phyloP scores from a whole-genome alignment of 2,888 invertebrate species.

The Spodoptera littoralis region DNA sequence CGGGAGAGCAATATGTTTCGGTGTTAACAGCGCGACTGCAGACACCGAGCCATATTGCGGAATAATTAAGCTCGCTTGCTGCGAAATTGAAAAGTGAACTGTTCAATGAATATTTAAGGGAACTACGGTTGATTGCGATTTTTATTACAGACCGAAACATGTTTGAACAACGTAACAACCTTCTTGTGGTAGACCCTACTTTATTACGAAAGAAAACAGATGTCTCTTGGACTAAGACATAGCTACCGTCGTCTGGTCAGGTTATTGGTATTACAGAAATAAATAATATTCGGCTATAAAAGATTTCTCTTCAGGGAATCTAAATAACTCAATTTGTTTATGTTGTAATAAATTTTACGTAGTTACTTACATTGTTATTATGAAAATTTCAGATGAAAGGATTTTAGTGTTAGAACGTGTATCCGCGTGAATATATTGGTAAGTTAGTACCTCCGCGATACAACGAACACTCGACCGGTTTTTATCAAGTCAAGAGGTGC shows the following conservation, averaged over 20 bases:
- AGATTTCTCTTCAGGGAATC: slow-evolving; percentile 12
- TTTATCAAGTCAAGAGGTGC: slow-evolving; percentile 35
- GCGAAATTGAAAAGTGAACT: slow-evolving; percentile 35
- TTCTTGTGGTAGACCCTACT: slow-evolving; percentile 2
- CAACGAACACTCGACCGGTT: slow-evolving; percentile 25
- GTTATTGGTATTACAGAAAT: slow-evolving; percentile 24
- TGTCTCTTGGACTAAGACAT: slow-evolving; percentile 13
- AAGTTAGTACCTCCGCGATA: slow-evolving; percentile 12
- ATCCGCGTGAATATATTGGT: background rate
- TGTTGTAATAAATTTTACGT: background rate
- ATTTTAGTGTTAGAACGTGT: slow-evolving; percentile 6
- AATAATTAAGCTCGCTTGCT: slow-evolving; percentile 25
- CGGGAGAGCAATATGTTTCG: slow-evolving; percentile 1
- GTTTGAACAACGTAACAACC: slow-evolving; percentile 7
- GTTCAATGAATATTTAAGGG: slow-evolving; percentile 35
- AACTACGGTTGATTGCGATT: slow-evolving; percentile 20
- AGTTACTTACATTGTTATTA: slow-evolving; percentile 4
- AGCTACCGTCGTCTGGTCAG: slow-evolving; percentile 19
- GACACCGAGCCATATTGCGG: slow-evolving; percentile 14
- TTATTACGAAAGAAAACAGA: slow-evolving; percentile 21
- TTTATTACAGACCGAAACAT: slow-evolving; percentile 30
- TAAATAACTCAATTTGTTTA: slow-evolving; percentile 18
- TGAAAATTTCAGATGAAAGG: background rate
- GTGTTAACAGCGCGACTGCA: slow-evolving; percentile 22
- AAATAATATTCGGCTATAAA: slow-evolving; percentile 22